Base-by-base conservation (phyloP, 2,888 invertebrate genomes). In the Drosophila mettleri region DNA sequence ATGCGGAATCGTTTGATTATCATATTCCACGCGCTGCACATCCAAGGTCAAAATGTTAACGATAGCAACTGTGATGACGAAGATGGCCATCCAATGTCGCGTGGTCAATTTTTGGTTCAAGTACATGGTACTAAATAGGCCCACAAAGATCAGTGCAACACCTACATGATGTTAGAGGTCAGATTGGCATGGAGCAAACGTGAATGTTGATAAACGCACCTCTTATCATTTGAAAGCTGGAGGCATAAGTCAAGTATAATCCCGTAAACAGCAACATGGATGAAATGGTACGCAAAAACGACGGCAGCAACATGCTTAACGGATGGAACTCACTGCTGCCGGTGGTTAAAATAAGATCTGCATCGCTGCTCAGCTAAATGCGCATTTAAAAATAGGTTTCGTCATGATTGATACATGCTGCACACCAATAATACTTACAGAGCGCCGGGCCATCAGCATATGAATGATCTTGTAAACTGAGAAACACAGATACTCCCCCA, bases 141-240 rank as follows among this genome's bases (percentile, higher is more conserved):
- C 98, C 29, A 97, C 97, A 91, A 98, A 98, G 27, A 98, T 94
- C 62, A 98, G 97, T 8, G 97, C 96, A 55, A 97, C 95, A 52
- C 96, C 95, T 95, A 83, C 6, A 64, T 43, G 5, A n/a, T 8
- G 22, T 18, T 24, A 22, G 18, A 46, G 22, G 12, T 29, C n/a
- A n/a, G n/a, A 31, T 14, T 48, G n/a, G 55, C 52, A 16, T 6
- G n/a, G 6, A 7, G 27, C 22, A 45, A 14, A 16, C 27, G 1
- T 2, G 10, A 3, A 31, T 14, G 22, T 12, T 53, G 54, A 74
- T 66, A 52, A 53, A 62, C 65, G 1, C 12, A 94, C 96, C 98
- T 93, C 98, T 94, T 83, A 99, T 95, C 98, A 99, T 98, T 93
- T 98, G 98, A 92, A 98, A 99, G 90, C 98, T 98, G 78, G 98